Conservation (phyloP, 2,797 vertebrate species). For the Periparus ater region DNA sequence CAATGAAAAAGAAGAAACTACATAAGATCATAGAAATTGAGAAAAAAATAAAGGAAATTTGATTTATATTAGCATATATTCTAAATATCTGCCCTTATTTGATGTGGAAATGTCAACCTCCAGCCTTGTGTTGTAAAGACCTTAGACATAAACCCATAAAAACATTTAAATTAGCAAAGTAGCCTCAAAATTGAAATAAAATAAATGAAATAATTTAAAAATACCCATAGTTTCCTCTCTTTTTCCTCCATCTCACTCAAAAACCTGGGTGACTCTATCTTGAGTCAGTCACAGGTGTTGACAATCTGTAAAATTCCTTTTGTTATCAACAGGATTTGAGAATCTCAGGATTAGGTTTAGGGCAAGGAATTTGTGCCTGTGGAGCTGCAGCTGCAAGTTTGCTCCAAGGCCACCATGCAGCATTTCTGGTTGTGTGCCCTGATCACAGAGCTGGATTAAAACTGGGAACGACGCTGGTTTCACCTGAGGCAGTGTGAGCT, state of each 20-base stretch:
- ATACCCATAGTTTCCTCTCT: background rate
- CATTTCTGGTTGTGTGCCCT: background rate
- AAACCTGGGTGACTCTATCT: background rate
- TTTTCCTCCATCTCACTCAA: background rate
- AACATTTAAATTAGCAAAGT: background rate
- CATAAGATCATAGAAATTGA: background rate
- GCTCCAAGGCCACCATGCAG: fast-evolving
- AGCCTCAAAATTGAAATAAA: background rate
- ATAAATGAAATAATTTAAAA: background rate
- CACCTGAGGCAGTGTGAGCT: background rate
- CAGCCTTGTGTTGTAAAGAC: background rate
- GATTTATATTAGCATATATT: background rate
- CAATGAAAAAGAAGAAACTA: constrained; percentile 39
- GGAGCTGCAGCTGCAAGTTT: background rate
- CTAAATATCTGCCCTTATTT: background rate
- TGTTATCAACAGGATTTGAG: background rate
- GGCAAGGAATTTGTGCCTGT: background rate
- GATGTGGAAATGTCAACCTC: background rate
- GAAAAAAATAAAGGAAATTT: background rate
- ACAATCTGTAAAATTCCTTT: background rate
- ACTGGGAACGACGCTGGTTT: background rate
- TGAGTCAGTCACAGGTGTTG: background rate
- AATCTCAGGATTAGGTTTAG: background rate
- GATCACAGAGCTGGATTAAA: background rate
- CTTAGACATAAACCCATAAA: background rate